Conservation (phyloP, 2,888 invertebrate species). For the Podabrus alpinus region DNA sequence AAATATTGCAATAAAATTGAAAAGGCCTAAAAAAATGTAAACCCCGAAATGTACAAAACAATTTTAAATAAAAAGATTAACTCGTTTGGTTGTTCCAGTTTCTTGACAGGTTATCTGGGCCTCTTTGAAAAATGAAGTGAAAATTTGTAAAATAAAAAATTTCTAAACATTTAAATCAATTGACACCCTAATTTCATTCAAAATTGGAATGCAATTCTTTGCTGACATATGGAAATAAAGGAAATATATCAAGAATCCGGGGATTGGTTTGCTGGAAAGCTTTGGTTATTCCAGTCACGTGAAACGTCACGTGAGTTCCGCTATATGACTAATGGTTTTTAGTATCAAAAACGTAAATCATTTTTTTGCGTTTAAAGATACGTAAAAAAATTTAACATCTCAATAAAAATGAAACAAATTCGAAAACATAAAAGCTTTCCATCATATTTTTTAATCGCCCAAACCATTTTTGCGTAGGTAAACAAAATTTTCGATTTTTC, state of each 20-base stretch:
- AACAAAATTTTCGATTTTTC: neutral
- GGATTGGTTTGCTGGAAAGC: conserved; percentile 23
- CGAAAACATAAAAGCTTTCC: neutral
- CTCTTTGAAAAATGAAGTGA: neutral
- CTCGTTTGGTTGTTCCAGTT: neutral
- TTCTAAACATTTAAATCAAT: conserved; percentile 27
- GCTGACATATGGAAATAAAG: conserved; percentile 35
- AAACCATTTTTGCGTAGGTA: neutral
- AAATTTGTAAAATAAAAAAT: conserved; percentile 3
- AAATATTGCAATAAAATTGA: neutral
- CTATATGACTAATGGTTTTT: conserved; percentile 32
- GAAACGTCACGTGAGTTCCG: conserved; percentile 31
- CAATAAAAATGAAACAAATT: neutral
- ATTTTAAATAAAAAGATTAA: neutral
- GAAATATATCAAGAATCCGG: conserved; percentile 30
- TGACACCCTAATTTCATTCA: conserved; percentile 28
- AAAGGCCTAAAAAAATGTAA: neutral
- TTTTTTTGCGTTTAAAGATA: conserved; percentile 9
- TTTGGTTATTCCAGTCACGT: conserved; percentile 31
- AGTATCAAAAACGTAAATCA: conserved; percentile 33
- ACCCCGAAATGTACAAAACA: neutral
- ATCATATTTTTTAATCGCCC: neutral
- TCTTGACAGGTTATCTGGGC: neutral
- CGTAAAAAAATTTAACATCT: neutral
- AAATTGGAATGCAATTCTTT: conserved; percentile 29